Evolutionary conservation across 2,113 vertebrate genomes (phyloP).

Genomic region (Cromileptes altivelis): DNA sequence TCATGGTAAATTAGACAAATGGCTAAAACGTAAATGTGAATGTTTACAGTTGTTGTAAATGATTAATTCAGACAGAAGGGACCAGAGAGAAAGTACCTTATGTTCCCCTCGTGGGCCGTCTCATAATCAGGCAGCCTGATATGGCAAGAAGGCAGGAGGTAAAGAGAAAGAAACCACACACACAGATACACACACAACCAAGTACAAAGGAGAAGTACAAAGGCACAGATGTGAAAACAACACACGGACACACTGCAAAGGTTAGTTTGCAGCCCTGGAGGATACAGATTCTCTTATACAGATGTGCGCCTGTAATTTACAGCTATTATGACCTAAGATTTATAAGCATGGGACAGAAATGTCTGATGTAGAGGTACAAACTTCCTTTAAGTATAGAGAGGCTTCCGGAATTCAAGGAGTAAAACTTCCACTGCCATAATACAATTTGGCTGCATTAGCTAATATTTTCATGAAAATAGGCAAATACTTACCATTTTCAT

Average conservation of each 20-base stretch:
- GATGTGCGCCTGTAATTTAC: slow-evolving; percentile 10
- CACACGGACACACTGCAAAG: slow-evolving; percentile 39
- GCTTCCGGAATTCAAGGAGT: not conserved
- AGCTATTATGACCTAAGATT: not conserved
- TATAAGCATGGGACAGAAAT: not conserved
- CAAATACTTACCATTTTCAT: too few relatives aligned
- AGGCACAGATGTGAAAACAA: slow-evolving; percentile 13
- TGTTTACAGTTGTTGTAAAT: slow-evolving; percentile 1
- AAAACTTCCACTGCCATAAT: not conserved
- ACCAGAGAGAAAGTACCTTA: slow-evolving; percentile 85
- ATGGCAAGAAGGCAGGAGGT: slow-evolving; percentile 74
- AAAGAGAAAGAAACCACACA: slow-evolving; percentile 60
- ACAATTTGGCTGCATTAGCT: too few relatives aligned
- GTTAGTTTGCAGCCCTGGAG: slow-evolving; percentile 60
- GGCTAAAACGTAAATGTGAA: not conserved
- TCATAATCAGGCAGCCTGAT: slow-evolving; percentile 89
- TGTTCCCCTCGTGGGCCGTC: slow-evolving; percentile 83
- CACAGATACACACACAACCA: slow-evolving; percentile 41
- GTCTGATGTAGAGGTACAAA: not conserved
- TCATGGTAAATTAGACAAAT: not conserved
- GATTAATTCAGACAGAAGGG: slow-evolving; percentile 36
- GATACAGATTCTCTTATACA: slow-evolving; percentile 32
- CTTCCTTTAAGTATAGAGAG: not conserved
- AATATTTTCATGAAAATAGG: too few relatives aligned
- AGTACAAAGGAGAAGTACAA: too few relatives aligned